A percentile compares a stretch with the other conserved stretches of the same genome.
Evolutionary conservation across 1,140 invertebrate species (phyloP).

Genomic region (Bacillus rossius): DNA sequence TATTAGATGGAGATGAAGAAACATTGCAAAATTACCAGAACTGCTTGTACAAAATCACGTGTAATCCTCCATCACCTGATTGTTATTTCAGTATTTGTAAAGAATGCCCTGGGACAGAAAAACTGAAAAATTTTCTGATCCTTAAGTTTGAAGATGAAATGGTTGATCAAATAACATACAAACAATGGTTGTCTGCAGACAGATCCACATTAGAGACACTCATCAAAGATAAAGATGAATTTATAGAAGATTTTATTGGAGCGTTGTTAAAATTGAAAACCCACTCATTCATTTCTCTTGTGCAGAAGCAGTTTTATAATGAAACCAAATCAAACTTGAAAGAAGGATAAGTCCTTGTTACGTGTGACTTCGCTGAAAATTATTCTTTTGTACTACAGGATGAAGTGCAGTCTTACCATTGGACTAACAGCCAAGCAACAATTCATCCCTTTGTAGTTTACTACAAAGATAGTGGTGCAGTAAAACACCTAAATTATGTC

Average conservation of each 20-base stretch:
- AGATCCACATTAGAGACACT: neutral
- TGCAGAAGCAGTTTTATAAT: too few species aligned
- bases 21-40: neutral
- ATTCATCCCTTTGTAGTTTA: slow-evolving; percentile 26
- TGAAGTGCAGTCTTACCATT: slow-evolving; percentile 26
- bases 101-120: neutral
- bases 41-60: neutral
- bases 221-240: neutral
- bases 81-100: neutral
- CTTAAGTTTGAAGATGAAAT: neutral
- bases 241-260: neutral
- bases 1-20: too few species aligned
- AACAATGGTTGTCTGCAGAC: slow-evolving; percentile 1
- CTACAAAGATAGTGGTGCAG: slow-evolving; percentile 10
- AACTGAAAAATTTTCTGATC: neutral
- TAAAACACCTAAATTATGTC: slow-evolving; percentile 10
- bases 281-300: too few species aligned
- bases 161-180: neutral
- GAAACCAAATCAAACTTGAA: too few species aligned
- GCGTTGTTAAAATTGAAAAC: too few species aligned
- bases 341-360: slow-evolving; percentile 1
- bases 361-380: slow-evolving; percentile 26
- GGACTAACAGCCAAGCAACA: slow-evolving; percentile 24
- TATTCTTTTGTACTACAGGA: slow-evolving; percentile 27
- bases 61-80: slow-evolving; percentile 1